Evolutionary conservation across 1,140 invertebrate species (phyloP).

Genomic region (Lysiphlebus fabarum): DNA sequence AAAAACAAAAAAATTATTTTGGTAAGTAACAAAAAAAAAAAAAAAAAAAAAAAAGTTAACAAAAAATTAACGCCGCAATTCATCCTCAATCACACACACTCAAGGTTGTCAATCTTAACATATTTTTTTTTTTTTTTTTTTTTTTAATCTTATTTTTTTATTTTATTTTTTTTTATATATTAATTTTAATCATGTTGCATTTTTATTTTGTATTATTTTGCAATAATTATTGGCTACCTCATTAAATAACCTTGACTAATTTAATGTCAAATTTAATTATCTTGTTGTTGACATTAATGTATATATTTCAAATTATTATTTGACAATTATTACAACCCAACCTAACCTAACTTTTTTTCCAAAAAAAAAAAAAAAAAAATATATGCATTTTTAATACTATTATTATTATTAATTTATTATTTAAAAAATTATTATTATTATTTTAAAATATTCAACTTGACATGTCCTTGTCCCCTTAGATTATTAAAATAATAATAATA

Average conservation of each 20-base stretch:
- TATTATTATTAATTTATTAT: too few relatives aligned
- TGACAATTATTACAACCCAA: neutral
- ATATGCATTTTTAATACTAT: neutral
- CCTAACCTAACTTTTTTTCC: slow-evolving; percentile 13
- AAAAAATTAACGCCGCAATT: slow-evolving; percentile 20
- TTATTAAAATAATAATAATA: neutral
- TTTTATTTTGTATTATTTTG: slow-evolving; percentile 27
- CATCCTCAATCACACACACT: slow-evolving; percentile 1
- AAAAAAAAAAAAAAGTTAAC: too few relatives aligned
- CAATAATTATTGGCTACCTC: slow-evolving; percentile 15
- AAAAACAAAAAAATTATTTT: neutral
- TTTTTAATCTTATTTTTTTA: neutral
- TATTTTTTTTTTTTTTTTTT: slow-evolving; percentile 5
- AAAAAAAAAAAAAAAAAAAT: too few relatives aligned
- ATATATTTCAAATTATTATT: neutral
- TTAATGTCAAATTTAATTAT: neutral
- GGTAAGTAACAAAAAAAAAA: too few relatives aligned
- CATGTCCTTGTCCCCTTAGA: neutral
- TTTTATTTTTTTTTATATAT: slow-evolving; percentile 8
- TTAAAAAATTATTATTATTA: neutral
- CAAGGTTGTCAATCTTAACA: slow-evolving; percentile 25
- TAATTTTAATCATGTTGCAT: slow-evolving; percentile 20
- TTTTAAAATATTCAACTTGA: neutral
- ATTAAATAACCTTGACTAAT: neutral
- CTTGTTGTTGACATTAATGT: neutral